phyloP scores from a whole-genome alignment of 2,797 vertebrate genomes.

The Coregonus suidteri region DNA sequence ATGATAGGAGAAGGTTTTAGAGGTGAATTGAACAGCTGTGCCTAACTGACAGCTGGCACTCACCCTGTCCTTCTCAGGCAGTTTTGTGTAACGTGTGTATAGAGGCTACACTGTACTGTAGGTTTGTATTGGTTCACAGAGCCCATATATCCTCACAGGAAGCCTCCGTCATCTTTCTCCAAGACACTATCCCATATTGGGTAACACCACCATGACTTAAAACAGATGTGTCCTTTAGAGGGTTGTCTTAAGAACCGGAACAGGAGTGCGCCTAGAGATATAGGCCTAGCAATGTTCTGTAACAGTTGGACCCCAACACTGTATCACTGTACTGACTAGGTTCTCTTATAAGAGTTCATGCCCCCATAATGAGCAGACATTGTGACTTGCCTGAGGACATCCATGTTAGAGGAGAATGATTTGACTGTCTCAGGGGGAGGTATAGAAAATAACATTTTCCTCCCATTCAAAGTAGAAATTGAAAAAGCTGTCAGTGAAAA shows the following conservation, averaged over 20 bases:
- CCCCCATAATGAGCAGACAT: neutral
- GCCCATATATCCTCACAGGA: neutral
- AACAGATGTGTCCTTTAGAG: constrained; percentile 5
- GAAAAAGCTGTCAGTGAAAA: neutral
- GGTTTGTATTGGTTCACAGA: neutral
- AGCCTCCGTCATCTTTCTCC: neutral
- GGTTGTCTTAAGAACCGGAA: neutral
- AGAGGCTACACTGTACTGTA: neutral
- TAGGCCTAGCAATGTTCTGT: neutral
- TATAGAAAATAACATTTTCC: neutral
- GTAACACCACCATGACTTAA: no score
- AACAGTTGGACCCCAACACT: neutral
- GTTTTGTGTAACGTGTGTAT: neutral
- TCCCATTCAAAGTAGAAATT: neutral
- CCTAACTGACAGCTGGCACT: neutral
- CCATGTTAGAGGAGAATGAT: neutral
- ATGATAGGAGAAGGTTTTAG: neutral
- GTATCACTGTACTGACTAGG: neutral
- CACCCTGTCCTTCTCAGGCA: neutral
- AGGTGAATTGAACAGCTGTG: neutral
- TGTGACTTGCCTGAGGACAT: neutral
- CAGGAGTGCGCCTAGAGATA: neutral
- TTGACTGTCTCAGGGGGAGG: neutral
- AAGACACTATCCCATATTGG: neutral
- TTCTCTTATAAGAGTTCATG: neutral